These are phyloP conservation scores for Hirtodrosophila duncani DNA, from an alignment of 2,888 invertebrate genomes.

Conservation along the genomic window DNA sequence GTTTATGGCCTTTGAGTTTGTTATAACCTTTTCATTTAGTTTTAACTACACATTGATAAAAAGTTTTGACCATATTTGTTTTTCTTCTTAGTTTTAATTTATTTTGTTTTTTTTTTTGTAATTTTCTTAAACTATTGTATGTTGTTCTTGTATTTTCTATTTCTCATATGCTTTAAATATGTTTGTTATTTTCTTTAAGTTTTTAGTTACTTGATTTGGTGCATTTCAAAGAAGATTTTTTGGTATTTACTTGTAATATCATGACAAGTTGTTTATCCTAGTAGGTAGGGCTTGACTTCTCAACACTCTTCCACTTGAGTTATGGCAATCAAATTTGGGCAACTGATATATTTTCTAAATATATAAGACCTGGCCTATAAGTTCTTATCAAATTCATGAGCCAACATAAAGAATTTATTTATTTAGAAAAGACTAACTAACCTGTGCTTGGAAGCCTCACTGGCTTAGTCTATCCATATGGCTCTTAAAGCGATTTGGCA, in stretches of 20 bases:
- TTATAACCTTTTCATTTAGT: constrained; percentile 20
- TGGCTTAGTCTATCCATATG: too few species aligned
- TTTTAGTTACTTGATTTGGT: constrained; percentile 26
- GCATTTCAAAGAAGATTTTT: constrained; percentile 40
- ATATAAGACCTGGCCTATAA: too few species aligned
- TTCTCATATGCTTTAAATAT: constrained; percentile 51
- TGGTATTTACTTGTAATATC: neutral
- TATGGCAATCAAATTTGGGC: too few species aligned
- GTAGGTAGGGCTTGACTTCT: too few species aligned
- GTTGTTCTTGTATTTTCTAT: constrained; percentile 23
- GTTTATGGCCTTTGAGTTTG: constrained; percentile 15
- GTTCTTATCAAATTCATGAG: too few species aligned
- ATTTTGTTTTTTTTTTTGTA: constrained; percentile 22
- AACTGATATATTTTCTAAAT: too few species aligned
- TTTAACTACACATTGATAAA: constrained; percentile 28
- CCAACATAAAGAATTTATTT: too few species aligned
- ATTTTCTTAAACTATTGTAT: constrained; percentile 24
- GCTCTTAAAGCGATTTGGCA: too few species aligned
- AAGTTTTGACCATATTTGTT: constrained; percentile 8
- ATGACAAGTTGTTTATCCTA: neutral
- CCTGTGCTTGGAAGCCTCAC: too few species aligned
- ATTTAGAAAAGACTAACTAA: too few species aligned
- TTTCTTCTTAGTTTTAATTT: constrained; percentile 14
- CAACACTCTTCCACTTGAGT: too few species aligned
- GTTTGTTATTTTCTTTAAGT: constrained; percentile 28